Evolutionary conservation across 2,888 invertebrate genomes (phyloP).

Genomic region (Cryptocheilus praepositus): DNA sequence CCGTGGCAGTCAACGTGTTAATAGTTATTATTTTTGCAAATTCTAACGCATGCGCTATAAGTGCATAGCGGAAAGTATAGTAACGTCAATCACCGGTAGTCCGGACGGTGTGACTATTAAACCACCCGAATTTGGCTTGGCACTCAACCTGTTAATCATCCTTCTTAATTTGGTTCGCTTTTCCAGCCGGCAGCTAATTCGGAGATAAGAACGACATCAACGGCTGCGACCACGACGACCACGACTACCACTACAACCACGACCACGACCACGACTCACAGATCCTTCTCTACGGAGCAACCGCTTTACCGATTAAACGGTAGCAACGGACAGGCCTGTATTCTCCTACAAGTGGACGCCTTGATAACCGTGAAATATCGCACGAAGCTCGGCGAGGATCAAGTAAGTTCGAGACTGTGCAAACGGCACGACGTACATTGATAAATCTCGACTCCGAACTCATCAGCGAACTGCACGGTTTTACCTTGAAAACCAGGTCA

Average conservation of each 20-base stretch:
- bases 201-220: slow-evolving; percentile 74
- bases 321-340: slow-evolving; percentile 85
- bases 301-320: slow-evolving; percentile 82
- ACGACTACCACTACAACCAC: slow-evolving; percentile 74
- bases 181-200: slow-evolving; percentile 54
- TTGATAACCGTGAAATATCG: slow-evolving; percentile 82
- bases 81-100: too few species aligned
- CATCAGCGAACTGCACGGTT: background rate
- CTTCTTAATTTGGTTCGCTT: too few species aligned
- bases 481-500: background rate
- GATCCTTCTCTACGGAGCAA: slow-evolving; percentile 45
- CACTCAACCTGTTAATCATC: too few species aligned
- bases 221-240: slow-evolving; percentile 73
- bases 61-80: too few species aligned
- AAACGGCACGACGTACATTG: too few species aligned
- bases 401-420: slow-evolving; percentile 60
- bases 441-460: too few species aligned
- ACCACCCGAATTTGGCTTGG: too few species aligned
- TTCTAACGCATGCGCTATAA: too few species aligned
- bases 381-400: slow-evolving; percentile 81
- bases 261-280: slow-evolving; percentile 63
- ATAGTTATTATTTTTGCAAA: too few species aligned
- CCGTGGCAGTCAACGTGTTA: too few species aligned
- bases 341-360: slow-evolving; percentile 86
- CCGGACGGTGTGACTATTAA: too few species aligned